Base-by-base conservation (phyloP, 2,888 invertebrate genomes). In the Deroplatys truncata region DNA sequence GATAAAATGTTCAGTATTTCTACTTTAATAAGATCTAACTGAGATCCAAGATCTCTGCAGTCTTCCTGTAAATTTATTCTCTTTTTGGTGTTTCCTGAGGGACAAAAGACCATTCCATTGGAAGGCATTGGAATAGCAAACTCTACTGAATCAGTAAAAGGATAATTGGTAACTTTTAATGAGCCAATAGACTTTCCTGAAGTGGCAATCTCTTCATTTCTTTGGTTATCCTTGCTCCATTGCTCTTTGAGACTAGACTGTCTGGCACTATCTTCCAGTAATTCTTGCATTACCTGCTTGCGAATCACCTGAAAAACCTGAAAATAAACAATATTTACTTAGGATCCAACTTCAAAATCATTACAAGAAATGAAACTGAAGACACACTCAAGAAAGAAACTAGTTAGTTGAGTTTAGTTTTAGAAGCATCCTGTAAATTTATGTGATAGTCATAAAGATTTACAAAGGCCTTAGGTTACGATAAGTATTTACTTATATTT, bases 1-100 rank as follows among this genome's bases (percentile, higher is more conserved):
- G 92, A 92, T 9, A 93, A 90, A 35, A 93, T 92, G 88, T 92
- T 92, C 16, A 92, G 92, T 83, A 93, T 92, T 89, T 93, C 92
- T 49, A 91, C 91, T 90, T 92, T 92, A 20, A 92, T 92, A 82
- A 91, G 89, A 88, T 92, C 92, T 89, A 92, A 91, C 84, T 92
- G 91, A 15, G 90, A 91, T 90, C 92, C 91, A 86, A 92, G 90
- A 35, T 92, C 91, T 88, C 91, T 91, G 88, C 92, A 92, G 82
- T 92, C 91, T 88, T 91, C 90, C 88, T 92, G 92, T 84, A 92
- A 90, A 86, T 91, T 90, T 87, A 91, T 90, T 16, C 90, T 90
- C 49, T 90, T 90, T 90, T 85, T 86, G 90, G 88, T 82, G 35
- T 88, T 88, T 7, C 82, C 82, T 85, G 56, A 82, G 13, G 84